Evolutionary conservation across 2,113 vertebrate species (phyloP).

Genomic region (Hippocampus comes): DNA sequence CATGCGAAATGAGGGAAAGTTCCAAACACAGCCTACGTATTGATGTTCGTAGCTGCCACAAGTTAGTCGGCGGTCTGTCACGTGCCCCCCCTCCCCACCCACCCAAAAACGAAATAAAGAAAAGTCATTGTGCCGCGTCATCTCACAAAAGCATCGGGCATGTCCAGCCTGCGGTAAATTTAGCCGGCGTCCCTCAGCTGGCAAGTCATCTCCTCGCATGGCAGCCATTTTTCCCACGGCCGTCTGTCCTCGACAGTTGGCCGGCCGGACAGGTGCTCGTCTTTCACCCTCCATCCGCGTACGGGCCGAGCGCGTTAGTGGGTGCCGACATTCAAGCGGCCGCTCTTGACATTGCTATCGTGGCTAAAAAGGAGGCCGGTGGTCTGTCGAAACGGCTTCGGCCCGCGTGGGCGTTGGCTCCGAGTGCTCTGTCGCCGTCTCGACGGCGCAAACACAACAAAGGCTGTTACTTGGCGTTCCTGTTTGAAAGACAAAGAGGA

Average conservation of each 20-base stretch:
- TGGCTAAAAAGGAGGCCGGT: background rate
- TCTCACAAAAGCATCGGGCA: slow-evolving; percentile 16
- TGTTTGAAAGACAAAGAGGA: background rate
- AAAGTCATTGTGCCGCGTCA: background rate
- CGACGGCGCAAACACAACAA: slow-evolving; percentile 1
- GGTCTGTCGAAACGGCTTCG: background rate
- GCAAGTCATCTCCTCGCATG: slow-evolving; percentile 39
- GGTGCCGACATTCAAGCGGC: slow-evolving; percentile 4
- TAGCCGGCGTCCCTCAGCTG: slow-evolving; percentile 31
- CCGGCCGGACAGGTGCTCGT: slow-evolving; percentile 59
- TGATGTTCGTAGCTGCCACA: background rate
- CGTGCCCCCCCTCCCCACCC: too few species aligned
- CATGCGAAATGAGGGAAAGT: too few species aligned
- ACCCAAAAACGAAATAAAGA: too few species aligned
- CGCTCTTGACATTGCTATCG: slow-evolving; percentile 8
- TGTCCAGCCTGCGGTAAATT: slow-evolving; percentile 43
- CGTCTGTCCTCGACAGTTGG: slow-evolving; percentile 59
- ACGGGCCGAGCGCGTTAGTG: background rate
- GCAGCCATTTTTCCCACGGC: slow-evolving; percentile 64
- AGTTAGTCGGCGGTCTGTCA: background rate
- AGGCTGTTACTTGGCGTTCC: background rate
- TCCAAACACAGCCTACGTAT: background rate
- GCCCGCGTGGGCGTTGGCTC: slow-evolving; percentile 5
- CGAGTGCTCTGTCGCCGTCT: slow-evolving; percentile 11
- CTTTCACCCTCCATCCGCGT: slow-evolving; percentile 36